Evolutionary conservation across 2,797 vertebrate species (phyloP).

Genomic region (Acipenser oxyrinchus): DNA sequence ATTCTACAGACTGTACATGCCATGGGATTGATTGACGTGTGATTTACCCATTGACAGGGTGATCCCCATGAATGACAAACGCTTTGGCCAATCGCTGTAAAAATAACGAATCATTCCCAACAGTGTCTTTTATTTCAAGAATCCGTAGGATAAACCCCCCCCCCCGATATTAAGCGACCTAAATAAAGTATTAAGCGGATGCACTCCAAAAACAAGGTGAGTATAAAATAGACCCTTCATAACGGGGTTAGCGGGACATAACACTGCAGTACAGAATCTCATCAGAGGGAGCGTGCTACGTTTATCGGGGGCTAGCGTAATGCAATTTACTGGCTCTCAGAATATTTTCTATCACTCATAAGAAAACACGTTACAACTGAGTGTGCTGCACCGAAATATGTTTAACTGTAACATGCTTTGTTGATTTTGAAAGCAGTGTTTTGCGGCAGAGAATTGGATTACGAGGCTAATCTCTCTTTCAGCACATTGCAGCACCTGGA

Average conservation of each 20-base stretch:
- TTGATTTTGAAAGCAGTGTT: constrained; percentile 1
- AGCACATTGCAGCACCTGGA: constrained; percentile 60
- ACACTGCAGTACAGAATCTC: constrained; percentile 36
- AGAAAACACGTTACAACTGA: constrained; percentile 20
- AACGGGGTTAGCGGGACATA: constrained; percentile 57
- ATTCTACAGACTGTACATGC: constrained; percentile 24
- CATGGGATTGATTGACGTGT: constrained; percentile 47
- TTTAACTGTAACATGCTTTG: background rate
- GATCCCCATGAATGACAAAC: constrained; percentile 51
- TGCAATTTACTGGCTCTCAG: constrained; percentile 28
- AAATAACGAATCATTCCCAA: constrained; percentile 43
- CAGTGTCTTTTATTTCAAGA: constrained; percentile 49
- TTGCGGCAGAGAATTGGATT: background rate
- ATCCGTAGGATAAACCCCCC: constrained; percentile 35
- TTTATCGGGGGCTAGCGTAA: constrained; percentile 42
- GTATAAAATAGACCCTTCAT: constrained; percentile 48
- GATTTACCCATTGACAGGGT: constrained; percentile 52
- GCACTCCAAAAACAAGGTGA: constrained; percentile 40
- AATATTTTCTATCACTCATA: constrained; percentile 20
- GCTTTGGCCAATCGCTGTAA: constrained; percentile 51
- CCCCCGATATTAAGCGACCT: constrained; percentile 38
- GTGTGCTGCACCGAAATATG: constrained; percentile 29
- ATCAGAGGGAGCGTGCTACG: constrained; percentile 44
- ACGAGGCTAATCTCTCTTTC: constrained; percentile 39
- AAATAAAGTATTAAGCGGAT: constrained; percentile 37